phyloP scores from a whole-genome alignment of 1,140 invertebrate genomes.

The Battus philenor region DNA sequence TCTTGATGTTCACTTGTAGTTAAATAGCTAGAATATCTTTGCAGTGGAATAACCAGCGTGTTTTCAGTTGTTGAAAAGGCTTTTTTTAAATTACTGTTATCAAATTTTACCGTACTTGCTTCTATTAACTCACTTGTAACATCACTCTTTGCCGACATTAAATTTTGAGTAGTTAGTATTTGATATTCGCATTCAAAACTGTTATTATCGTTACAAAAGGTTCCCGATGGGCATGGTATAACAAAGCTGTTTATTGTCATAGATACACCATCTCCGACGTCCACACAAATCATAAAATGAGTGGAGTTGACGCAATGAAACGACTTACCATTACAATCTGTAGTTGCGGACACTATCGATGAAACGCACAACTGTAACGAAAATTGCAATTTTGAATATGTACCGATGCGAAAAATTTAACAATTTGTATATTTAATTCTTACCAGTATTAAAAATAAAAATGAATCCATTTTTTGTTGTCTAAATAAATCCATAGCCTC shows the following conservation, averaged over 20 bases:
- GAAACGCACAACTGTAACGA: conserved; percentile 38
- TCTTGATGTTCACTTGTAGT: background rate
- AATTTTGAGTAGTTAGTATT: conserved; percentile 22
- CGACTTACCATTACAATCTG: conserved; percentile 61
- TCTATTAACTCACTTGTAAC: conserved; percentile 3
- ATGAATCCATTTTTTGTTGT: conserved; percentile 31
- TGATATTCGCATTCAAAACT: conserved; percentile 60
- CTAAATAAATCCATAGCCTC: conserved; percentile 42
- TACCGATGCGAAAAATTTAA: background rate
- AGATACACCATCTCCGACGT: conserved; percentile 56
- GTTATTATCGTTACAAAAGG: conserved; percentile 44
- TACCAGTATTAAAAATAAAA: conserved; percentile 40
- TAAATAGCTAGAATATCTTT: background rate
- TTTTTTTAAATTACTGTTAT: too few relatives aligned
- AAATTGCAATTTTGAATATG: background rate
- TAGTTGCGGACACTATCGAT: conserved; percentile 28
- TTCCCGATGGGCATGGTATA: conserved; percentile 51
- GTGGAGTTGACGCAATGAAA: conserved; percentile 67
- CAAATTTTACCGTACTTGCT: too few relatives aligned
- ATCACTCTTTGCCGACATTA: conserved; percentile 19
- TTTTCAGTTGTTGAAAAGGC: background rate
- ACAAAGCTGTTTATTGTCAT: conserved; percentile 52
- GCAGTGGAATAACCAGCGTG: background rate
- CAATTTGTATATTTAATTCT: conserved; percentile 18
- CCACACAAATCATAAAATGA: conserved; percentile 71